A percentile compares a stretch with the other conserved stretches of the same genome.
These are phyloP conservation scores for Labeo calbasu DNA, from an alignment of 2,797 vertebrate species.

Conservation along the genomic window DNA sequence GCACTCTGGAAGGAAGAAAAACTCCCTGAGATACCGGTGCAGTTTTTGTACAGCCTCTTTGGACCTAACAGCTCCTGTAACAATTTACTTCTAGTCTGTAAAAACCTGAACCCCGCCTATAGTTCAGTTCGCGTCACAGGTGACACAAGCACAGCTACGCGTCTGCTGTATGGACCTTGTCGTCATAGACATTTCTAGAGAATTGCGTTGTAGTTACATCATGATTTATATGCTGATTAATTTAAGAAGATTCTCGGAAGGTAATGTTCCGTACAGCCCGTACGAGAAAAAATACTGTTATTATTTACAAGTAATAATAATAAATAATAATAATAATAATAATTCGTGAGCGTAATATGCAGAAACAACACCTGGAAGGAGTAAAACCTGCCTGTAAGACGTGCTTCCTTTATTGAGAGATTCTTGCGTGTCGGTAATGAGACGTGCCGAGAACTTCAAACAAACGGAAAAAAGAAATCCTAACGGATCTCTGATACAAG, in stretches of 20 bases:
- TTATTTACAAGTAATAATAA: background rate
- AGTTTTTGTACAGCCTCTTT: background rate
- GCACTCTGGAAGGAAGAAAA: background rate
- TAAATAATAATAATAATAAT: constrained; percentile 12
- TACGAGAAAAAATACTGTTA: background rate
- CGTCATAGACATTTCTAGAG: background rate
- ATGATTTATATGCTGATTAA: constrained; percentile 43
- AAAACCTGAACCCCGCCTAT: background rate
- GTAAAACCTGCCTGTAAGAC: constrained; percentile 43
- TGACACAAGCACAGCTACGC: background rate
- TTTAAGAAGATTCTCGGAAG: constrained; percentile 28
- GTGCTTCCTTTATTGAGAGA: constrained; percentile 69
- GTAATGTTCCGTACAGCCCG: background rate
- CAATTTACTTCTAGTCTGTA: background rate
- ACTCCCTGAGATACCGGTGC: background rate
- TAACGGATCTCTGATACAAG: constrained; percentile 37
- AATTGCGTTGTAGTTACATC: constrained; percentile 48
- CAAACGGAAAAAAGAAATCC: constrained; percentile 66
- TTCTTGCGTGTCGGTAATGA: constrained; percentile 62
- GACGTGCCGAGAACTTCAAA: constrained; percentile 68
- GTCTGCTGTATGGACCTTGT: constrained; percentile 7
- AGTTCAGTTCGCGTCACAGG: constrained; percentile 14
- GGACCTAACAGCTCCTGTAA: background rate
- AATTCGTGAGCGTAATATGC: background rate
- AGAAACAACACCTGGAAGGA: constrained; percentile 47